Conservation (phyloP, 2,797 vertebrate species). For the Scomberomorus guttatus region DNA sequence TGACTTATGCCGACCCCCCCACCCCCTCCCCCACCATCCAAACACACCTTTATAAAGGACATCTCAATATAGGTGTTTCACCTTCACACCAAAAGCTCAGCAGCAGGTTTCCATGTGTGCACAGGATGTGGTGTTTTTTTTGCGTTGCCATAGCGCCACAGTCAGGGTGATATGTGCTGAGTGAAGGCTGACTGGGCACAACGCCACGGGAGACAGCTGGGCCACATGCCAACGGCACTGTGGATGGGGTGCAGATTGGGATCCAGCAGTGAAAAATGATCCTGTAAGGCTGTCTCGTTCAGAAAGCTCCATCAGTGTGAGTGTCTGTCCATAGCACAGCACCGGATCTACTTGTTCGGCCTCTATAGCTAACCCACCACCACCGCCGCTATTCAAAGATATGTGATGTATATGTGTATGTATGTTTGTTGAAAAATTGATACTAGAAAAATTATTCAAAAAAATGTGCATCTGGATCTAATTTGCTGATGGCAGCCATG, state of each 20-base stretch:
- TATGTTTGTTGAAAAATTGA: neutral
- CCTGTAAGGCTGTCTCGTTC: conserved; percentile 30
- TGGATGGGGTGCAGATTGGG: conserved; percentile 24
- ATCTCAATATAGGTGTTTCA: conserved; percentile 52
- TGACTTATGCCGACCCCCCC: conserved; percentile 15
- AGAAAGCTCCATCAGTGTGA: conserved; percentile 22
- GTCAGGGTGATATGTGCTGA: conserved; percentile 63
- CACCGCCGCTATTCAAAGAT: neutral
- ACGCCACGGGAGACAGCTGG: conserved; percentile 39
- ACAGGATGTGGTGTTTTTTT: conserved; percentile 21
- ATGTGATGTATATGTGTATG: neutral
- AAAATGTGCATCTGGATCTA: no score
- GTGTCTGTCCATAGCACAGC: conserved; percentile 10
- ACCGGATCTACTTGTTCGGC: neutral
- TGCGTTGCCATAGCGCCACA: conserved; percentile 35
- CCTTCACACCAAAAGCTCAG: conserved; percentile 66
- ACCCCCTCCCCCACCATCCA: neutral
- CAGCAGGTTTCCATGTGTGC: conserved; percentile 38
- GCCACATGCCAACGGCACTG: conserved; percentile 54
- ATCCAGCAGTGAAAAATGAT: conserved; percentile 57
- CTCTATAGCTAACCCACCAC: neutral
- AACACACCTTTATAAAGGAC: conserved; percentile 40
- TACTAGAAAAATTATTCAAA: neutral
- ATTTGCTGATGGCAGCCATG: no score
- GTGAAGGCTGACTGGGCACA: conserved; percentile 55